phyloP scores from a whole-genome alignment of 2,113 vertebrate species.

The Brachyistius frenatus region DNA sequence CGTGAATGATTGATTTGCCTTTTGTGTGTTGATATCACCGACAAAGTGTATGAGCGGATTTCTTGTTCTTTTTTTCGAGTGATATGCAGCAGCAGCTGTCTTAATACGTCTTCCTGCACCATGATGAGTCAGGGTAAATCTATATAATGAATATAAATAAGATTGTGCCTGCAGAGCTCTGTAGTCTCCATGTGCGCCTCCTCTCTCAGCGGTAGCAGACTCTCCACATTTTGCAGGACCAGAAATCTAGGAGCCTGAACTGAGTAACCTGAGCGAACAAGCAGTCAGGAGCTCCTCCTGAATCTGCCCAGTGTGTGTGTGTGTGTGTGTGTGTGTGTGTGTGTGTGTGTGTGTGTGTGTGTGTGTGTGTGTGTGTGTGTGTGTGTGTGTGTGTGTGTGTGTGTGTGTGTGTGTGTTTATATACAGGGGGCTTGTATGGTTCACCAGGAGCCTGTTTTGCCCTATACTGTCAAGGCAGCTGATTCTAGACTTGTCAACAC shows the following conservation, averaged over 20 bases:
- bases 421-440: slow-evolving; percentile 24
- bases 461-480: slow-evolving; percentile 51
- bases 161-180: slow-evolving; percentile 56
- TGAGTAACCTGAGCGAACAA: slow-evolving; percentile 46
- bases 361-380: background rate
- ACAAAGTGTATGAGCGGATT: slow-evolving; percentile 30
- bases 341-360: background rate
- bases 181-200: slow-evolving; percentile 23
- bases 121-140: slow-evolving; percentile 75
- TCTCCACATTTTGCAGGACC: slow-evolving; percentile 35
- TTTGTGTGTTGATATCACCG: slow-evolving; percentile 18
- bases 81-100: slow-evolving; percentile 35
- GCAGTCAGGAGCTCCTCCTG: slow-evolving; percentile 41
- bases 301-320: slow-evolving; percentile 21
- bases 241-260: slow-evolving; percentile 61
- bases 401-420: background rate
- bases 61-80: slow-evolving; percentile 7
- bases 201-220: slow-evolving; percentile 30
- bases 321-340: no score
- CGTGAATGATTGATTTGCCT: slow-evolving; percentile 62
- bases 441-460: slow-evolving; percentile 51
- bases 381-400: no score
- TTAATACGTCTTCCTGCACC: slow-evolving; percentile 60
- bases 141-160: slow-evolving; percentile 74
- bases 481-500: slow-evolving; percentile 54